A percentile compares a stretch with the other conserved stretches of the same genome.
These are phyloP conservation scores for Amphiura filiformis DNA, from an alignment of 35 echinoderm and acorn worm genomes.

Conservation along the genomic window DNA sequence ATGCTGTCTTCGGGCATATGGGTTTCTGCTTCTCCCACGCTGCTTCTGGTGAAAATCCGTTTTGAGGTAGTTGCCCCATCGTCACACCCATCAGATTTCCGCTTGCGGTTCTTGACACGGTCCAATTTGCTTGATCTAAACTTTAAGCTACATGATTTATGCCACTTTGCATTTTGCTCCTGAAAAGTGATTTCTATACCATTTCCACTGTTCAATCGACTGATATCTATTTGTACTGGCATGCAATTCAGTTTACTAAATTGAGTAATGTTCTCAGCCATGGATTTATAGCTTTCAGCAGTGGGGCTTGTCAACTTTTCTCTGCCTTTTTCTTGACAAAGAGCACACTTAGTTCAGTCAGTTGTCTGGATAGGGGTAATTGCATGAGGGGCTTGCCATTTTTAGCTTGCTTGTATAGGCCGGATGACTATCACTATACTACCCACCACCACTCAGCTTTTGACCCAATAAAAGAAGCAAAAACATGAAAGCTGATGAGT, in stretches of 20 bases:
- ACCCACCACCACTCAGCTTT: not conserved
- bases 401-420: not conserved
- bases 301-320: no score
- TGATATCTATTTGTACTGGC: slow-evolving; percentile 3
- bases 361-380: not conserved
- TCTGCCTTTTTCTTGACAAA: no score
- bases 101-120: not conserved
- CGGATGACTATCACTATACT: not conserved
- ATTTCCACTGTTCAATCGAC: slow-evolving; percentile 47
- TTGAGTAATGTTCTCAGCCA: not conserved
- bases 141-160: slow-evolving; percentile 51
- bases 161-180: slow-evolving; percentile 39
- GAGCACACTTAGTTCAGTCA: no score
- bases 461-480: not conserved
- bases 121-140: not conserved
- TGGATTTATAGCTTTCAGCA: slow-evolving; percentile 16
- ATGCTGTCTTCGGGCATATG: no score
- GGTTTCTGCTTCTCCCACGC: no score
- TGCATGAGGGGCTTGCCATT: not conserved
- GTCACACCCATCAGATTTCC: not conserved
- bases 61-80: not conserved
- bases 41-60: not conserved
- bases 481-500: not conserved
- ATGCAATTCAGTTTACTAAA: slow-evolving; percentile 5
- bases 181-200: slow-evolving; percentile 48